Percentiles rank a stretch among this genome's conserved stretches.
Evolutionary conservation across 2,797 vertebrate genomes (phyloP).

Genomic region (Urosaurus nigricauda): DNA sequence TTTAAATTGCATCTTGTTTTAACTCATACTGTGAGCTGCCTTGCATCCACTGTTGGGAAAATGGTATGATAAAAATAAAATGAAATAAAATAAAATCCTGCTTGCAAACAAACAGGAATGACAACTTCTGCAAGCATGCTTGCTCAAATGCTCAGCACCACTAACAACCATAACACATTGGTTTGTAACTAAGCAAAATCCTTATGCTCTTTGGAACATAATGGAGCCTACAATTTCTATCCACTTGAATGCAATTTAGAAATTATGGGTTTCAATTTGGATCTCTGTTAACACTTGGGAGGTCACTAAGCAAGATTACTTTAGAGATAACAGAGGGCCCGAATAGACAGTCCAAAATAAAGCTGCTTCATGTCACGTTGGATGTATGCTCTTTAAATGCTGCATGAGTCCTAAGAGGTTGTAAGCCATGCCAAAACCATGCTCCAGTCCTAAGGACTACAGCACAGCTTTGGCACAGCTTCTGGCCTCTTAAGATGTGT

Average conservation of each 20-base stretch:
- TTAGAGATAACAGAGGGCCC: neutral
- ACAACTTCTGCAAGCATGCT: neutral
- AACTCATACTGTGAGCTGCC: too few species aligned
- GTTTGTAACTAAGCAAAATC: neutral
- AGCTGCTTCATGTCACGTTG: too few species aligned
- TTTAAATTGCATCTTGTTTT: too few species aligned
- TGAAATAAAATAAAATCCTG: neutral
- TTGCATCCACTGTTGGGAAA: too few species aligned
- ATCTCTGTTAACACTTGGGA: neutral
- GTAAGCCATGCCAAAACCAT: too few species aligned
- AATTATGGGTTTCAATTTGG: neutral
- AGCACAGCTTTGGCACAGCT: too few species aligned
- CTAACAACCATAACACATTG: neutral
- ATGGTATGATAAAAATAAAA: too few species aligned
- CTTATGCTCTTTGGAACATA: neutral
- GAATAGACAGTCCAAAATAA: too few species aligned
- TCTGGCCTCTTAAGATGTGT: too few species aligned
- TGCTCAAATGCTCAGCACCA: neutral
- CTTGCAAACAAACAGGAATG: neutral
- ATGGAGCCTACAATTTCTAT: neutral
- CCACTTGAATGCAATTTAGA: neutral
- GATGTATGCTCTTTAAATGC: too few species aligned
- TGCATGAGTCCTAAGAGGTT: too few species aligned
- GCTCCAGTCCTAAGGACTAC: too few species aligned
- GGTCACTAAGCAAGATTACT: neutral